phyloP scores from a whole-genome alignment of 1,140 invertebrate species.

The Watersipora subatra region DNA sequence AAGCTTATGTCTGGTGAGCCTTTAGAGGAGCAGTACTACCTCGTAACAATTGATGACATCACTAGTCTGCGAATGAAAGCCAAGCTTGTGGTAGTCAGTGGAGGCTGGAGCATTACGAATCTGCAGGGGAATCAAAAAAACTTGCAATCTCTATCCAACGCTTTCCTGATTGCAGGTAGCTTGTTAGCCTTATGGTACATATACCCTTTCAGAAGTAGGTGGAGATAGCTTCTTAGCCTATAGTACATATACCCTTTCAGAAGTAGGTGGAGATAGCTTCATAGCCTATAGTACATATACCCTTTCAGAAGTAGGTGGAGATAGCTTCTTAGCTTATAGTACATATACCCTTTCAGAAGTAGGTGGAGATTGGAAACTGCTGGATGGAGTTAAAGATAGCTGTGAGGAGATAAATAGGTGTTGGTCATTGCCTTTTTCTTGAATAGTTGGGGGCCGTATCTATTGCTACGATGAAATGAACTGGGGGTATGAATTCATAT shows the following conservation, averaged over 20 bases:
- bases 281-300: background rate
- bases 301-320: no score
- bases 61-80: conserved; percentile 19
- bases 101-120: conserved; percentile 15
- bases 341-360: no score
- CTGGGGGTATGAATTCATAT: no score
- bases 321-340: background rate
- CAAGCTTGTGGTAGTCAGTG: conserved; percentile 26
- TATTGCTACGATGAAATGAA: no score
- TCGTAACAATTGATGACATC: conserved; percentile 26
- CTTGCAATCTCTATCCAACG: background rate
- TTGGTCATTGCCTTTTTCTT: no score
- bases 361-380: no score
- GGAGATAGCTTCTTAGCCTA: background rate
- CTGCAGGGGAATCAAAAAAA: background rate
- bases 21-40: conserved; percentile 16
- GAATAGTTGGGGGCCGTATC: no score
- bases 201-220: no score
- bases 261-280: background rate
- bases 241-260: background rate
- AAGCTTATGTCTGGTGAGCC: conserved; percentile 10
- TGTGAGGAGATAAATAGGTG: no score
- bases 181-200: background rate
- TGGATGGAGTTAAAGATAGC: no score
- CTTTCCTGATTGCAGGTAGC: background rate